Conservation (phyloP, 2,888 invertebrate genomes). For the Diaphora mendica region DNA sequence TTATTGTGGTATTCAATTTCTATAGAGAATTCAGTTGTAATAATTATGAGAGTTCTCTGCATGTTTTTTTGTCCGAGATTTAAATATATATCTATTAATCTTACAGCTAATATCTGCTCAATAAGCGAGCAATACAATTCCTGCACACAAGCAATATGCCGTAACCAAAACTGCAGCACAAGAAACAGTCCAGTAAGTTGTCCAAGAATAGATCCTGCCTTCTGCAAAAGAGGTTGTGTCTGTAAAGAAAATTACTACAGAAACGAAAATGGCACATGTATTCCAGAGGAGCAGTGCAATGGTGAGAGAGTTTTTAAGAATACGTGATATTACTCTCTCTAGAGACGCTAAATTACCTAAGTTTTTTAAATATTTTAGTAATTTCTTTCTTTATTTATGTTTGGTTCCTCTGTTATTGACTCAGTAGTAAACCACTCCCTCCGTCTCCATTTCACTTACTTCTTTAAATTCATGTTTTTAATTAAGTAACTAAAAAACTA, state of each 20-base stretch:
- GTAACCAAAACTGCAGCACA: constrained; percentile 29
- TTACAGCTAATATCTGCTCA: constrained; percentile 46
- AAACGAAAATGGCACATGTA: constrained; percentile 32
- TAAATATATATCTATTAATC: constrained; percentile 7
- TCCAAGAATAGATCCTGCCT: constrained; percentile 6
- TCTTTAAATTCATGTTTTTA: too few relatives aligned
- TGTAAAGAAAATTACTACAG: constrained; percentile 37
- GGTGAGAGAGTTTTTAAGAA: constrained; percentile 18
- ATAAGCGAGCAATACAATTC: constrained; percentile 38
- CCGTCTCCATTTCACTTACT: too few relatives aligned
- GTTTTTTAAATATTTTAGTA: neutral
- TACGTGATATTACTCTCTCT: neutral
- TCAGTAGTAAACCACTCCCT: too few relatives aligned
- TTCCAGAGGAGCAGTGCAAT: constrained; percentile 32
- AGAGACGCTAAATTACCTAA: neutral
- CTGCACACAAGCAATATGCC: constrained; percentile 40
- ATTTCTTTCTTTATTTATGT: neutral
- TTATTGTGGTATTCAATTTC: too few relatives aligned
- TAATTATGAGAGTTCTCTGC: neutral
- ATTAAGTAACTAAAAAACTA: too few relatives aligned
- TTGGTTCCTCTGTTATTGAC: neutral
- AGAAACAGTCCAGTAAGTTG: constrained; percentile 20
- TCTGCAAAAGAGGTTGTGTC: constrained; percentile 37
- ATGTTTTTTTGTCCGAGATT: neutral
- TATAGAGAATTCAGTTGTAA: too few relatives aligned